Base-by-base conservation (phyloP, 2,888 invertebrate species). In the Latrodectus elegans region DNA sequence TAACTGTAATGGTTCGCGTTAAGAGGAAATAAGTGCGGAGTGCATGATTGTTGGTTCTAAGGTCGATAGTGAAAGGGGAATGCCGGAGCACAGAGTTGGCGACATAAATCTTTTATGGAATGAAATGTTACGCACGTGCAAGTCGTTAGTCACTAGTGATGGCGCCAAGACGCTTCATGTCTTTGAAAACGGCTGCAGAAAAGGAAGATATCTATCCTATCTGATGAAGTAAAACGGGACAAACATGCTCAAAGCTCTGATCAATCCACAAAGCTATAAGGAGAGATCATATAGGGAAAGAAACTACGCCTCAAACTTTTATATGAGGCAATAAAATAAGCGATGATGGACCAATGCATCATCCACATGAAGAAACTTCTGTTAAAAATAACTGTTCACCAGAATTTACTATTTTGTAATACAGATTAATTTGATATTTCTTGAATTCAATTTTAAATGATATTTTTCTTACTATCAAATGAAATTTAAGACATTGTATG, bases 51-150 rank as follows among this genome's bases (percentile, higher is more conserved):
- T 78, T 38, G 67, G 65, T 55, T 9, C 52, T 64, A 52, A 65
- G 52, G 77, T 78, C 72, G 72, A 77, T 77, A 77, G 73, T 38
- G 26, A 73, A n/a, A 15, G 71, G 65, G 53, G 72, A 74, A 73
- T 76, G 76, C 76, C 76, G 38, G 68, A 53, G 70, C 75, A 75
- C 55, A 78, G 73, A 68, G 74, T 78, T 84, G 84, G 79, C 73
- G 78, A 84, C 84, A 84, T 84, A 79, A 84, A 84, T 84, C 84
- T 79, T 84, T 78, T 68, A 84, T 78, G 49, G 84, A 84, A 79
- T 79, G 74, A 84, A 84, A 84, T 74, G 84, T 79, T 84, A 74
- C 52, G 68, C 84, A 79, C 84, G 84, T 84, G 84, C 74, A 53
- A 73, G 74, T 84, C 84, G 84, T 84, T 84, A 84, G 84, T 79